phyloP scores from a whole-genome alignment of 2,113 vertebrate genomes.

The Tupaia tana region DNA sequence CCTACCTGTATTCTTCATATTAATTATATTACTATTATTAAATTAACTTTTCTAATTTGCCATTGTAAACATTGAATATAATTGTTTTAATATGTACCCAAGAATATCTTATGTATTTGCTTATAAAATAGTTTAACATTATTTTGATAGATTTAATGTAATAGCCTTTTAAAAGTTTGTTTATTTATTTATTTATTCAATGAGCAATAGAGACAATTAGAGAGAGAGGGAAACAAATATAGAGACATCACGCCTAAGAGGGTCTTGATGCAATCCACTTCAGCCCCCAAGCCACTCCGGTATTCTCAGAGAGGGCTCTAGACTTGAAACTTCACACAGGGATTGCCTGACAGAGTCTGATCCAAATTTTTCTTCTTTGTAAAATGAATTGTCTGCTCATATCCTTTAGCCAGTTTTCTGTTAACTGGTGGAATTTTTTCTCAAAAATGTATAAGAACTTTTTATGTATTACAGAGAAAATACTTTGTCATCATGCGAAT shows the following conservation, averaged over 20 bases:
- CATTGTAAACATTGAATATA: not conserved
- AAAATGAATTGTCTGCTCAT: not conserved
- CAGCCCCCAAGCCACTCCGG: too few species aligned
- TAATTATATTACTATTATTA: not conserved
- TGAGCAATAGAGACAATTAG: too few species aligned
- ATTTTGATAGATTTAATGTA: not conserved
- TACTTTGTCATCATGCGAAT: not conserved
- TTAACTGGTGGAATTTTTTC: not conserved
- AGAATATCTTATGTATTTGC: not conserved
- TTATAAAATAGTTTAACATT: not conserved
- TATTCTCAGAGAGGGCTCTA: too few species aligned
- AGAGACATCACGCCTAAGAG: too few species aligned
- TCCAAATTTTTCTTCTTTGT: not conserved
- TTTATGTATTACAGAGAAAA: not conserved
- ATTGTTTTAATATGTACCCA: not conserved
- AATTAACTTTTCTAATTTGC: not conserved
- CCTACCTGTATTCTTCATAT: not conserved
- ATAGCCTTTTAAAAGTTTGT: not conserved
- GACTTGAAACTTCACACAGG: too few species aligned
- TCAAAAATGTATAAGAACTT: not conserved
- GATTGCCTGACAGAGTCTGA: too few species aligned
- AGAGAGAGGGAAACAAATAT: too few species aligned
- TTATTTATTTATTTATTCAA: too few species aligned
- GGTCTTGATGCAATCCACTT: too few species aligned
- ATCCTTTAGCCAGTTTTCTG: not conserved